Evolutionary conservation across 2,888 invertebrate species (phyloP), one percentile per base, ranked within the genome.

Genomic region (Drosophila eohydei): DNA sequence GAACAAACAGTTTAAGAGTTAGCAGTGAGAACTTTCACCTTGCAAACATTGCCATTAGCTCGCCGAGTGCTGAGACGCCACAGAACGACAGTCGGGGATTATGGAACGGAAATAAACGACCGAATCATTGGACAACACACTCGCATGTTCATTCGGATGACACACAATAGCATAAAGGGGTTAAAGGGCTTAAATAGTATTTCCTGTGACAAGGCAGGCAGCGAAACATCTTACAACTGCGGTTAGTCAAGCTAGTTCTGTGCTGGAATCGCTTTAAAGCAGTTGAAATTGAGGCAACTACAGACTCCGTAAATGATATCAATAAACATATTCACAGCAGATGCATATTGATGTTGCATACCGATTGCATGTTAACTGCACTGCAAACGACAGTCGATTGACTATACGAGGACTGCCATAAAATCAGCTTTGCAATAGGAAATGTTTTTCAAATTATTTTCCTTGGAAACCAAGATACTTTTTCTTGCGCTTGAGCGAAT

Each of bases 21-120:
- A 74, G 61, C 58, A 70, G 59, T 57, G n/a, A 30, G 40, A 71
- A 58, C 71, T 57, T 75, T 74, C 32, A 70, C 38, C 69, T 62
- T 11, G 43, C 38, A 52, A 59, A 46, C 56, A 34, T 30, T 16
- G 48, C 48, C 48, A 48, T 48, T 48, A 48, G 48, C 30, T 46
- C 8, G 30, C 30, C 48, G 11, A 48, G 48, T n/a, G 48, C 30
- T 26, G 16, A 30, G 30, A 28, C 46, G 36, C 26, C 11, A 41
- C 11, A 59, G 46, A 38, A 14, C 60, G 40, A 46, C 57, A 50
- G 44, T 54, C 36, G 28, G 4, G 56, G 60, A 68, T 74, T 68
- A 73, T 54, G 21, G 55, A 16, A 12, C 56, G 34, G 38, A 63
- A 68, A 59, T 59, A 68, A 68, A 56, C 46, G 48, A 50, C 36